Evolutionary conservation across 2,888 invertebrate species (phyloP), one percentile per base, ranked within the genome.

Genomic region (Pachycephus smyrnensis): DNA sequence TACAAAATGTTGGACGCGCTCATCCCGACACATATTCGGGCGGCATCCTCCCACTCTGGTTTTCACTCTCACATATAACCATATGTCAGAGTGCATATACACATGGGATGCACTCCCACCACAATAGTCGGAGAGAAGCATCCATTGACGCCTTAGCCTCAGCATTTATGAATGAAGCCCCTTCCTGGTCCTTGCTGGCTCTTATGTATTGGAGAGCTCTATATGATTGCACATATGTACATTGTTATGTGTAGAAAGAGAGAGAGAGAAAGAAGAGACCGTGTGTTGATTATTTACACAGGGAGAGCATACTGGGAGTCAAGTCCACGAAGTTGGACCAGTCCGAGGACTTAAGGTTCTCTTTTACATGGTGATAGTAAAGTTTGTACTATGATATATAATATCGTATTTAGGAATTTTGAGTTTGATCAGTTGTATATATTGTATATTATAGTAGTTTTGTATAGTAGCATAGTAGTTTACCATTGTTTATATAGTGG

Each of bases 61-160:
- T 23, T 23, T 55, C 55, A 55, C 55, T 55, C 55, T 55, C 55
- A 55, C 55, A 55, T 55, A 55, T 55, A 23, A 55, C 40, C 40
- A 15, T 15, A 15, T 40, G 40, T 55, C 55, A 23, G 55, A 55
- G 55, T 55, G 55, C 55, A 55, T 55, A 55, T 9, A 55, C 55
- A 55, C 55, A 55, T 55, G 55, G 23, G 55, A 23, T 23, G 55
- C 9, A 55, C 55, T 55, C 55, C 55, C 55, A 55, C 55, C 55
- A 55, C 23, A 55, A 55, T 55, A 55, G 55, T 23, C 55, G 23
- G 55, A 55, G 55, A 55, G 55, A 55, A 55, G 87, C 88, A 89
- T 90, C 90, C 90, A 90, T 90, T 90, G 90, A 90, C 89, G 90
- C 90, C 89, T 90, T 84, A 77, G 81, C 80, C 84, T 80, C 82